Percentiles rank a stretch among this genome's conserved stretches.
Evolutionary conservation across 2,113 vertebrate genomes (phyloP).

Genomic region (Scomber japonicus): DNA sequence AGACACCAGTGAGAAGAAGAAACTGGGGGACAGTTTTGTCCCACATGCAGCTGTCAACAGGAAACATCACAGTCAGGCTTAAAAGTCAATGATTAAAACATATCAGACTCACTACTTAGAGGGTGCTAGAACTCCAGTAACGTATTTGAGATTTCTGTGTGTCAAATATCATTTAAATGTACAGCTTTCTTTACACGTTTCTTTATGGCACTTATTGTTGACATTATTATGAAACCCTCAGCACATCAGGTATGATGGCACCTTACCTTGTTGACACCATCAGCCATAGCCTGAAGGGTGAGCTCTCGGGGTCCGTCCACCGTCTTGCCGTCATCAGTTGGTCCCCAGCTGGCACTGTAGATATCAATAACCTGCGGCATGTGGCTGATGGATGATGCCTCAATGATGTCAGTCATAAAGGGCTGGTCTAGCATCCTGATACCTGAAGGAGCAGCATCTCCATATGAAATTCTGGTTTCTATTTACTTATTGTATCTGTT

Average conservation of each 20-base stretch:
- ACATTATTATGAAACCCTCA: background rate
- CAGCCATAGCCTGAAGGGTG: constrained; percentile 97
- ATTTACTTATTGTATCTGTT: background rate
- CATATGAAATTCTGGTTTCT: background rate
- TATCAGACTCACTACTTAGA: background rate
- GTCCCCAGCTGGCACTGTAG: constrained; percentile 99
- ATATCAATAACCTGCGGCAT: constrained; percentile 99
- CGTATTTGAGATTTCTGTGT: background rate
- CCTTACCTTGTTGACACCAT: constrained; percentile 97
- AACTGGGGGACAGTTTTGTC: no score
- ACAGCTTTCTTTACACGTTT: background rate
- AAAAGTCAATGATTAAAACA: background rate
- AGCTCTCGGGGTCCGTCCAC: constrained; percentile 99
- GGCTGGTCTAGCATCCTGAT: constrained; percentile 99
- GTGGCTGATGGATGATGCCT: constrained; percentile 98
- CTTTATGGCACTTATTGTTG: background rate
- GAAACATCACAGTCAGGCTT: no score
- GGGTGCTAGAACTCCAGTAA: no score
- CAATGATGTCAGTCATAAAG: constrained; percentile 99
- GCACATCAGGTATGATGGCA: background rate
- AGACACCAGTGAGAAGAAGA: no score
- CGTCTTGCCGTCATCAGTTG: constrained; percentile 97
- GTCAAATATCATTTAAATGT: background rate
- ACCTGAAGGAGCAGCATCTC: constrained; percentile 80
- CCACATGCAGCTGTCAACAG: no score